Evolutionary conservation across 2,113 vertebrate species (phyloP).

Genomic region (Bufo gargarizans): DNA sequence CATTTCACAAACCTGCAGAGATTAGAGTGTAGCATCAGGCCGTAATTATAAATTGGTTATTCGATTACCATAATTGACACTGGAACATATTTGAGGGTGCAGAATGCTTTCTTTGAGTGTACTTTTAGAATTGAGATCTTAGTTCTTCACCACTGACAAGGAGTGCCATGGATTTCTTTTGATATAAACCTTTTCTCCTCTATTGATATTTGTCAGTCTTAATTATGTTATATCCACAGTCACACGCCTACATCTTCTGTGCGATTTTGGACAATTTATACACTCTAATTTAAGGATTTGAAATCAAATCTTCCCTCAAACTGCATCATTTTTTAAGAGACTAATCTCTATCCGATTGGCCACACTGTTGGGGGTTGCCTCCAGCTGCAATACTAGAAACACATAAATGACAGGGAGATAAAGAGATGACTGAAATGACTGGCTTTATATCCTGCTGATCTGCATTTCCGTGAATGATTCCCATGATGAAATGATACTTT

Average conservation of each 20-base stretch:
- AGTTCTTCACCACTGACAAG: too few species aligned
- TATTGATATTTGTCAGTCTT: too few species aligned
- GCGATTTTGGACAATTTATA: background rate
- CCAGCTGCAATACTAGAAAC: background rate
- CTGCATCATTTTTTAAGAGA: background rate
- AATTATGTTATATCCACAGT: background rate
- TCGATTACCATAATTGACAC: too few species aligned
- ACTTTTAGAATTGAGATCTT: too few species aligned
- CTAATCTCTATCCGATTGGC: background rate
- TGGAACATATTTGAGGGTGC: too few species aligned
- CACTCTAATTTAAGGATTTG: too few species aligned
- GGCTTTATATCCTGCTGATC: background rate
- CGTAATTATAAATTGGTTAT: too few species aligned
- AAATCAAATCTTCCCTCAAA: background rate
- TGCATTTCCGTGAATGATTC: background rate
- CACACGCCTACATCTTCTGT: background rate
- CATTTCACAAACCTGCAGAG: too few species aligned
- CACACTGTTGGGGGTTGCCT: background rate
- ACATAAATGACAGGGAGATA: background rate
- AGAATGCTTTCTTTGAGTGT: too few species aligned
- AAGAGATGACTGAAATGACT: background rate
- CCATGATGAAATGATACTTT: background rate
- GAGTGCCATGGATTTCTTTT: too few species aligned
- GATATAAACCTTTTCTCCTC: too few species aligned
- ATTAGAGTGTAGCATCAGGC: too few species aligned